phyloP scores from a whole-genome alignment of 2,888 invertebrate genomes.

The Eupsilia transversa region DNA sequence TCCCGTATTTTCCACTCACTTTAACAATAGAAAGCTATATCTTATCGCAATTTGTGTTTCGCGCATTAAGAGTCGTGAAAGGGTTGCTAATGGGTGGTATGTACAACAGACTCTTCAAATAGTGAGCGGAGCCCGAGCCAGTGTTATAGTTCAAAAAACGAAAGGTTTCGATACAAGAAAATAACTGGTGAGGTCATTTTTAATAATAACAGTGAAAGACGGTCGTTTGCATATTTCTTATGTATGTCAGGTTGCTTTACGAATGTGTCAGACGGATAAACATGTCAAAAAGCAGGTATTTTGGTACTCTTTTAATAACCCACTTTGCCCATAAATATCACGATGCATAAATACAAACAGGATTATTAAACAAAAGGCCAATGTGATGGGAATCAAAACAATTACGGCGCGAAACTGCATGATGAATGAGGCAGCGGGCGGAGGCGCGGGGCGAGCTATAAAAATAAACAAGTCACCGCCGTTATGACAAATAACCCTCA shows the following conservation, averaged over 20 bases:
- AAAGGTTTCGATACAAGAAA: not conserved
- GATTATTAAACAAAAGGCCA: slow-evolving; percentile 54
- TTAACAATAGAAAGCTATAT: not conserved
- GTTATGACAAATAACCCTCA: slow-evolving; percentile 69
- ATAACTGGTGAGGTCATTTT: not conserved
- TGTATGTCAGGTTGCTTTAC: not conserved
- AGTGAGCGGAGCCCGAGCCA: not conserved
- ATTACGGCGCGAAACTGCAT: slow-evolving; percentile 60
- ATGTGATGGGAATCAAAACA: slow-evolving; percentile 63
- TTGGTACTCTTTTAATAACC: not conserved
- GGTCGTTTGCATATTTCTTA: not conserved
- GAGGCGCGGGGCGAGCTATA: slow-evolving; percentile 45
- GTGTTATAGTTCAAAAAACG: not conserved
- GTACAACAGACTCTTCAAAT: not conserved
- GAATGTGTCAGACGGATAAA: not conserved
- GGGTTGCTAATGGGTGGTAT: not conserved
- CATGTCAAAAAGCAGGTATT: not conserved
- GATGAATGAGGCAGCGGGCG: slow-evolving; percentile 61
- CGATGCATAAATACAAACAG: slow-evolving; percentile 29
- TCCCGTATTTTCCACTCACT: not conserved
- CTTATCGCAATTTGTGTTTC: not conserved
- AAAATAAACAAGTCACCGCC: slow-evolving; percentile 74
- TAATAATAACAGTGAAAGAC: not conserved
- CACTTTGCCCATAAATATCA: not conserved
- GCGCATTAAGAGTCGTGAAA: slow-evolving; percentile 1